Evolutionary conservation across 1,140 invertebrate genomes (phyloP), one percentile per base, ranked within the genome.

Genomic region (Sycophaga agraensis): DNA sequence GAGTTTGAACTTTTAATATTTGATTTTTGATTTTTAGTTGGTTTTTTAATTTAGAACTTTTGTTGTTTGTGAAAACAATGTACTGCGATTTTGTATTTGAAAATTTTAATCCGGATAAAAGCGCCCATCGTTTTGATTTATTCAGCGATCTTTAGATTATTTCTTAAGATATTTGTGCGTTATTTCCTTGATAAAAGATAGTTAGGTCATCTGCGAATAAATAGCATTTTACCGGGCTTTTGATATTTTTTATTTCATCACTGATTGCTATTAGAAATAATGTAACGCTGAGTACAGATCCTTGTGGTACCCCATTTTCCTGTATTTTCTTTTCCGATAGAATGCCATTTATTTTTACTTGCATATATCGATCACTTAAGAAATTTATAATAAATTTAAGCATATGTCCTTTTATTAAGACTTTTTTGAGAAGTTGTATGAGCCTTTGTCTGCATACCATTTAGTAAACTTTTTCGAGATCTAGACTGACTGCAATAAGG

Each of bases 261-360:
- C 69, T 71, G 2, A 71, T 61, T 0, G 68, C 58, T 9, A 66
- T 19, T 9, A 67, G 35, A 54, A 70, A 72, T 19, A 72, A 28
- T 0, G 66, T 68, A 1, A 65, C 66, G 48, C 68, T 72, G 2
- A 71, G 21, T 9, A 59, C 53, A 7, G 66, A 70, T 8, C 64
- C 70, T 31, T 70, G 62, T 19, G 70, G 68, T 0, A 69, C 31
- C 22, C 66, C 69, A 43, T 70, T 69, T 57, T 68, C 57, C 1
- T 39, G 28, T 31, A 19, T 9, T n/a, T n/a, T n/a, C n/a, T n/a
- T n/a, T n/a, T n/a, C n/a, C n/a, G n/a, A n/a, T n/a, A n/a, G n/a
- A n/a, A 21, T 12, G 2, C 42, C 54, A 17, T 65, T 62, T 0
- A 65, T 50, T 59, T 46, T 65, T 2, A 66, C 59, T 59, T 55